phyloP scores from a whole-genome alignment of 2,113 vertebrate genomes.

The Poeciliopsis occidentalis region DNA sequence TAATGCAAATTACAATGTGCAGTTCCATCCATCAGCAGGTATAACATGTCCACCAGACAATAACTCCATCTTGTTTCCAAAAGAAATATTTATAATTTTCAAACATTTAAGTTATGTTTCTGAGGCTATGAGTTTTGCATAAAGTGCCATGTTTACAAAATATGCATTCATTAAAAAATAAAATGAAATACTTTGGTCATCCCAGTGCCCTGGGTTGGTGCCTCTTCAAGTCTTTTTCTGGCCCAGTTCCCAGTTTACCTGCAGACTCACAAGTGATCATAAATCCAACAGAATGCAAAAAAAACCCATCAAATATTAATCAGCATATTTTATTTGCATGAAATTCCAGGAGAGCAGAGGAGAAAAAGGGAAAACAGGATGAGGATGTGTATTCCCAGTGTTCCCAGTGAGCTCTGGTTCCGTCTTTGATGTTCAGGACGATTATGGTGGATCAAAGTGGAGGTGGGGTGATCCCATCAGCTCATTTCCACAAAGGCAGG shows the following conservation, averaged over 20 bases:
- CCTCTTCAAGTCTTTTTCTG: too few relatives aligned
- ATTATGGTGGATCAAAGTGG: constrained; percentile 97
- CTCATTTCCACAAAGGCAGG: constrained; percentile 97
- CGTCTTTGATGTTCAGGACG: constrained; percentile 97
- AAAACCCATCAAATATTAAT: constrained; percentile 96
- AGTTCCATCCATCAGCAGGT: too few relatives aligned
- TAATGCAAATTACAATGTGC: too few relatives aligned
- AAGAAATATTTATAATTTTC: too few relatives aligned
- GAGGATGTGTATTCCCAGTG: background rate
- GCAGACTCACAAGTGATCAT: constrained; percentile 75
- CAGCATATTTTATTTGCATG: constrained; percentile 94
- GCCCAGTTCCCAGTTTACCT: background rate
- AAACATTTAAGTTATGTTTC: too few relatives aligned
- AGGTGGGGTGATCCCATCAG: constrained; percentile 92
- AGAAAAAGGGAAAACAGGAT: background rate
- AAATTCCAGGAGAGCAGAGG: constrained; percentile 84
- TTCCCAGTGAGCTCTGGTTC: constrained; percentile 77
- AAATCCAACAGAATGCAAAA: constrained; percentile 88
- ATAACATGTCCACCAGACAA: too few relatives aligned
- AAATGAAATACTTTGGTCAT: too few relatives aligned
- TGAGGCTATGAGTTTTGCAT: too few relatives aligned
- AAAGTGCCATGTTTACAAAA: too few relatives aligned
- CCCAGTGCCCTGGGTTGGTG: too few relatives aligned
- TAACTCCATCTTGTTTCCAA: too few relatives aligned
- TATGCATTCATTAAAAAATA: too few relatives aligned